Conservation (phyloP, 2,797 vertebrate species). For the Urophycis tenuis region DNA sequence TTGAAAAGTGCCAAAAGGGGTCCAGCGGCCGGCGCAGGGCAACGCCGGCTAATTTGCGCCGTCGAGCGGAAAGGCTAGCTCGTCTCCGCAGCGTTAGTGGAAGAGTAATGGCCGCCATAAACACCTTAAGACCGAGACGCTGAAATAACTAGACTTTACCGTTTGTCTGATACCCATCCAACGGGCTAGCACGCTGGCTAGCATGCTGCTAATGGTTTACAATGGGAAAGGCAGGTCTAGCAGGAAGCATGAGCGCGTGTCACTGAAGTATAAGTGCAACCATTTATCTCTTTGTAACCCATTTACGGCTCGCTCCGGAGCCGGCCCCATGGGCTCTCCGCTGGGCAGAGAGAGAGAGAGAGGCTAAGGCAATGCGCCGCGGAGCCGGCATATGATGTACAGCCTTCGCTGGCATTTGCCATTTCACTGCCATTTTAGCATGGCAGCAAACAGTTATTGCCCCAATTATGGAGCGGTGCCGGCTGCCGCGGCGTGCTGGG, state of each 20-base stretch:
- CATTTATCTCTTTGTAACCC: constrained; percentile 52
- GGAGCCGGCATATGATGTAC: constrained; percentile 53
- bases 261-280: constrained; percentile 36
- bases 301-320: constrained; percentile 31
- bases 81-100: constrained; percentile 8
- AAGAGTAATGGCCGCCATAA: constrained; percentile 20
- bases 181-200: constrained; percentile 35
- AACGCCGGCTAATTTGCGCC: constrained; percentile 21
- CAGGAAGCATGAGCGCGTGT: constrained; percentile 34
- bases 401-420: constrained; percentile 68
- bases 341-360: constrained; percentile 20
- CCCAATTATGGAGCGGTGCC: constrained; percentile 69
- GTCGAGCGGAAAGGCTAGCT: constrained; percentile 15
- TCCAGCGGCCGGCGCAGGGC: constrained; percentile 1
- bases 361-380: constrained; percentile 41
- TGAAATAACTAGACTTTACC: constrained; percentile 30
- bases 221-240: constrained; percentile 31
- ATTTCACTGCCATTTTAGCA: constrained; percentile 78
- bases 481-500: constrained; percentile 54
- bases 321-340: constrained; percentile 32
- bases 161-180: constrained; percentile 34
- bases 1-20: constrained; percentile 11
- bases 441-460: constrained; percentile 68
- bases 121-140: constrained; percentile 32
- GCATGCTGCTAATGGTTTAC: constrained; percentile 32